These are phyloP conservation scores for Scaptomyza montana DNA, from an alignment of 1,140 invertebrate species.

Conservation along the genomic window DNA sequence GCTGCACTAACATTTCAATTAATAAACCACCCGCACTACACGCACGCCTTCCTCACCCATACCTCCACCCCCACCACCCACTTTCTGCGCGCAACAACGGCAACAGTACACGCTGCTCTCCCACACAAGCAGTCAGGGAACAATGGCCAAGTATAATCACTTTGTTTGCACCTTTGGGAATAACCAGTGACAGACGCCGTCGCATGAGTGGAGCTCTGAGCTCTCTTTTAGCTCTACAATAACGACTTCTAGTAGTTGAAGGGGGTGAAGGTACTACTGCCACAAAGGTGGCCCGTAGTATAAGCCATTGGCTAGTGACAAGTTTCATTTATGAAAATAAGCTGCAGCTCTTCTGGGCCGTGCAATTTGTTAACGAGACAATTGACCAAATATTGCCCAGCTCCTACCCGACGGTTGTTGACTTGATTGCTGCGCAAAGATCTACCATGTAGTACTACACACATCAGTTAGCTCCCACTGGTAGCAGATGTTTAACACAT, in stretches of 20 bases:
- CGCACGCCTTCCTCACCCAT: conserved; percentile 24
- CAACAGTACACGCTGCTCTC: conserved; percentile 30
- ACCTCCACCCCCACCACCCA: background rate
- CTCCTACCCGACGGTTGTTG: conserved; percentile 9
- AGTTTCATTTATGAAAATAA: conserved; percentile 78
- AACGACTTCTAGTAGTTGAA: conserved; percentile 2
- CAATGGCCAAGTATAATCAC: conserved; percentile 82
- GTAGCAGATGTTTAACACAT: conserved; percentile 1
- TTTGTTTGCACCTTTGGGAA: conserved; percentile 82
- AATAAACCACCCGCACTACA: conserved; percentile 70
- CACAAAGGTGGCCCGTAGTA: conserved; percentile 29
- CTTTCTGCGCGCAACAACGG: conserved; percentile 2
- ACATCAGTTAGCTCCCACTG: conserved; percentile 22
- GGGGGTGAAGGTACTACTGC: conserved; percentile 10
- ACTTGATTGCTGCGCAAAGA: conserved; percentile 51
- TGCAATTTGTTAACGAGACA: conserved; percentile 78
- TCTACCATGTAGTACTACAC: background rate
- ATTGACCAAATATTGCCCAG: conserved; percentile 68
- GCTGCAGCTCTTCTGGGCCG: conserved; percentile 48
- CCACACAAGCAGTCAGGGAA: conserved; percentile 64
- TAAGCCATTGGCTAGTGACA: conserved; percentile 7
- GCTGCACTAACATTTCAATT: conserved; percentile 79
- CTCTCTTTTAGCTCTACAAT: conserved; percentile 12
- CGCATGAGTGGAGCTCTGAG: conserved; percentile 52
- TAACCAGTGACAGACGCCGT: conserved; percentile 75